Evolutionary conservation across 2,797 vertebrate genomes (phyloP), one percentile per base, ranked within the genome.

Genomic region (Rhinichthys osculus): DNA sequence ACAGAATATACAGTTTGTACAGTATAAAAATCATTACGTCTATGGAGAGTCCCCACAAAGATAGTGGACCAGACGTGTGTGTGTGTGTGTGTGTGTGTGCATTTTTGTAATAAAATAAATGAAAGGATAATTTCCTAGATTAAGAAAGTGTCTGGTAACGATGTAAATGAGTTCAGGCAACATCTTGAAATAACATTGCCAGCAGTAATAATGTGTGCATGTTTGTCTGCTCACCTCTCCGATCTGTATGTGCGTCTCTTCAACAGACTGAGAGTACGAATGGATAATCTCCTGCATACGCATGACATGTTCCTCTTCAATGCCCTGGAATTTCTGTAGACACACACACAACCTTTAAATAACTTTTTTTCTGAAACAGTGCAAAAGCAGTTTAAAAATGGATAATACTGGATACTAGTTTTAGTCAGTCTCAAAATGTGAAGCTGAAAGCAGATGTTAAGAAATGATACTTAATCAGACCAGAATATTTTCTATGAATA

Each of bases 211-310:
- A 66, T 8, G 66, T 42, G 35, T 40, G 54, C 70, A 44, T 52
- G 72, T 88, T 82, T 3, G 83, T 67, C 1, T 54, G 67, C 95
- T 96, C 93, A 99, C 98, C 97, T 98, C 97, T 93, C 96, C 97
- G 80, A 99, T 98, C 72, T 98, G 97, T 76, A 96, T 87, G 92
- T 99, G 97, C 6, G 97, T 97, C 93, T 99, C 98, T 79, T 98
- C 97, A 88, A 99, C 93, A 16, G 96, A 97, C 92, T 96, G 96
- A 72, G 96, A 97, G 90, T 98, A 98, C 0, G 96, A 97, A 84
- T 94, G 95, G 90, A 99, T 97, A 92, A 99, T 99, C 90, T 97
- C 97, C 93, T 98, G 98, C 96, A 99, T 97, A 87, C 96, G 97
- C 89, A 97, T 90, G 77, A 98, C 94, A 93, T 99, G 97, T 73